Percentiles rank a stretch among this genome's conserved stretches.
These are phyloP conservation scores for Caenorhabditis sp. DNA, from an alignment of 2,888 invertebrate species.

Conservation along the genomic window DNA sequence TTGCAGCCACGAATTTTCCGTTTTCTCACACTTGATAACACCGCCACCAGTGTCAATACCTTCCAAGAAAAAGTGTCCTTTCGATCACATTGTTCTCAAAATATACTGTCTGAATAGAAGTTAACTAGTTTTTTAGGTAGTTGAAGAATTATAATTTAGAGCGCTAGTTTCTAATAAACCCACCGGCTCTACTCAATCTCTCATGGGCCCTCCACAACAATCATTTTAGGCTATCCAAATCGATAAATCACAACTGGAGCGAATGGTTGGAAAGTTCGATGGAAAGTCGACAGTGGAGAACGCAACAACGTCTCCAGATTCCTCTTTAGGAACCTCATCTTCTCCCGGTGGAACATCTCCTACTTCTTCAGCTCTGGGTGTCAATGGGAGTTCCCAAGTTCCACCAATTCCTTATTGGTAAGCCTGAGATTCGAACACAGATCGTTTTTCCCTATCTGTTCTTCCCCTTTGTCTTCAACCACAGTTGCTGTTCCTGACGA, in stretches of 20 bases:
- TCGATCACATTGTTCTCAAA: neutral
- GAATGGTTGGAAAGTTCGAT: conserved; percentile 70
- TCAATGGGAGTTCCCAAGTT: conserved; percentile 30
- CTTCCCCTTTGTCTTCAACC: neutral
- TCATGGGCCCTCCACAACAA: conserved; percentile 12
- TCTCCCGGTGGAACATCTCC: conserved; percentile 38
- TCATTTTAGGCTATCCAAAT: conserved; percentile 73
- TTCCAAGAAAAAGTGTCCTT: conserved; percentile 15
- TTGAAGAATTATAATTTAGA: neutral
- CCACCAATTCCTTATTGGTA: conserved; percentile 68
- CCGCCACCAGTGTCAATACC: conserved; percentile 9
- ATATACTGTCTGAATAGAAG: neutral
- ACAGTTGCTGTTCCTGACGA: conserved; percentile 30
- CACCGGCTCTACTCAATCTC: neutral
- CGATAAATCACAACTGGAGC: conserved; percentile 72
- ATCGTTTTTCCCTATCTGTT: neutral
- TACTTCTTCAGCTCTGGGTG: conserved; percentile 14
- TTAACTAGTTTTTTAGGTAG: no score
- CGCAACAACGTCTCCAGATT: conserved; percentile 13
- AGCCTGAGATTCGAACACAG: neutral
- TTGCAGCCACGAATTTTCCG: conserved; percentile 22
- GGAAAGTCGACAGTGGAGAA: conserved; percentile 47
- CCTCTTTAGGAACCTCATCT: conserved; percentile 40
- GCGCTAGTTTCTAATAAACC: neutral
- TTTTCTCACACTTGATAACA: conserved; percentile 24